Conservation (phyloP, 2,888 invertebrate species). For the Heliconius hortense region DNA sequence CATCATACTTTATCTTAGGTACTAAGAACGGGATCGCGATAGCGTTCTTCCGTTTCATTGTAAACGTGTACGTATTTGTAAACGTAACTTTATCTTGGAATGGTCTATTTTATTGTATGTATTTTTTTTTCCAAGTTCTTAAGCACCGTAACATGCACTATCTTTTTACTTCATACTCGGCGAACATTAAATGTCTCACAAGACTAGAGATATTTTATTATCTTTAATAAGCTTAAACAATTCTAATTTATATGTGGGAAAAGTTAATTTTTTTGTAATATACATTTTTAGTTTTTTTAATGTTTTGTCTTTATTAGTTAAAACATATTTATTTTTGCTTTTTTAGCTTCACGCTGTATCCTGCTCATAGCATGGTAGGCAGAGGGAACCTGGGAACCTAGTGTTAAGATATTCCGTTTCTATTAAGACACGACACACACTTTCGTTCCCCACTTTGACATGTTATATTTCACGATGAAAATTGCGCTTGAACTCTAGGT, state of each 20-base stretch:
- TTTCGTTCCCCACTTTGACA: background rate
- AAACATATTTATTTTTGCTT: background rate
- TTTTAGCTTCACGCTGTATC: too few relatives aligned
- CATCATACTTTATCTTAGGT: constrained; percentile 45
- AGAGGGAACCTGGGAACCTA: too few relatives aligned
- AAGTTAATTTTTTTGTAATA: background rate
- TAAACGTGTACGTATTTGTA: too few relatives aligned
- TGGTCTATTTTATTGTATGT: constrained; percentile 27
- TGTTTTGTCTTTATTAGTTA: background rate
- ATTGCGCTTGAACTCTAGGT: too few relatives aligned
- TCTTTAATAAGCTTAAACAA: background rate
- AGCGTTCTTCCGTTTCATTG: constrained; percentile 39
- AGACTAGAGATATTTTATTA: background rate
- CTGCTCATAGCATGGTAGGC: too few relatives aligned
- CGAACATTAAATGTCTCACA: background rate
- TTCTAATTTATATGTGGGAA: constrained; percentile 2
- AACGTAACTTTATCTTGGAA: constrained; percentile 9
- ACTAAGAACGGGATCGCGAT: constrained; percentile 45
- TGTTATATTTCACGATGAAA: too few relatives aligned
- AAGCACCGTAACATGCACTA: constrained; percentile 1
- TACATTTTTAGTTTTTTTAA: background rate
- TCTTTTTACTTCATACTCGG: background rate
- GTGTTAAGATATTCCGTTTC: too few relatives aligned
- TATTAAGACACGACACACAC: too few relatives aligned
- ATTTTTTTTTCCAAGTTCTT: constrained; percentile 6